Evolutionary conservation across 2,113 vertebrate species (phyloP), one percentile per base, ranked within the genome.

Genomic region (Gnathonemus longibarbis): DNA sequence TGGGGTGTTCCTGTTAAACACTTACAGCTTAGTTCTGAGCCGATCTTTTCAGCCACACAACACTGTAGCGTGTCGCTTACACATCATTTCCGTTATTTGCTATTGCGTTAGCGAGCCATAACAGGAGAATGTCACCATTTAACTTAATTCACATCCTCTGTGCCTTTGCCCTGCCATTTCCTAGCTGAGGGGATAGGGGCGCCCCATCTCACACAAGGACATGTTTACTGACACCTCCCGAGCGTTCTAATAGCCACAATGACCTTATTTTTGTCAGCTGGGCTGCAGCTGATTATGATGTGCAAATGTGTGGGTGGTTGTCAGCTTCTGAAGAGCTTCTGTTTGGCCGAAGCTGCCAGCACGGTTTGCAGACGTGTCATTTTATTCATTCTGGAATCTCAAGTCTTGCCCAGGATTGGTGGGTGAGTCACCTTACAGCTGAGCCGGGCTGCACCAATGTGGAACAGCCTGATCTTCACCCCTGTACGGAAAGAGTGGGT

Each of bases 111-210:
- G 31, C 15, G 13, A 17, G 35, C 35, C 6, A 17, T 39, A 39
- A 39, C 21, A 39, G 39, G 35, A n/a, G 42, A 21, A 46, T 42
- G 17, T 17, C 31, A 8, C 8, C 88, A 11, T 19, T 53, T 50
- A 86, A 87, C 89, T 31, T 88, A 62, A 86, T 58, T 86, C 74
- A 88, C 90, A 89, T 83, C 88, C 89, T 85, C 19, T 53, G 13
- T 6, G 21, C 88, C 56, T 46, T 48, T 24, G 39, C 17, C 45
- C 58, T 50, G 52, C 83, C 42, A 89, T 39, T 48, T 17, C 85
- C 17, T 5, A 46, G 21, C 11, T 15, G 17, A 21, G 13, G 4
- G 49, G 17, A 19, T 19, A 31, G 27, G 39, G 19, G 3, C 19
- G 4, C 19, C 19, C 17, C 9, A 9, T 42, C 35, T 24, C 5